Percentiles rank a stretch among this genome's conserved stretches.
These are phyloP conservation scores for Drosophila rhopaloa DNA, from an alignment of 1,140 invertebrate species.

Conservation along the genomic window DNA sequence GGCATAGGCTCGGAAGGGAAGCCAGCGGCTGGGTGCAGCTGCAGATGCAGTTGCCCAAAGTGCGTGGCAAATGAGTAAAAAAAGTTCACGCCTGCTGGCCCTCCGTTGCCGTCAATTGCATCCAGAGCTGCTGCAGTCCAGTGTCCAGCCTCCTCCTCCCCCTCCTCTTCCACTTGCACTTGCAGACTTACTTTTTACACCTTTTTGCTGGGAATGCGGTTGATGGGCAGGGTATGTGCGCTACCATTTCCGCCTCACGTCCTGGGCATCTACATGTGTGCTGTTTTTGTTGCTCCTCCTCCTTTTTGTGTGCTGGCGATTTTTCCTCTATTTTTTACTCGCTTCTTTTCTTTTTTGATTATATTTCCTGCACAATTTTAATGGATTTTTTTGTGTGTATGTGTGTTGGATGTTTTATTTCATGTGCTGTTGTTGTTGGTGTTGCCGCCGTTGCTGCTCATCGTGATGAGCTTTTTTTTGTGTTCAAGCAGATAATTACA, in stretches of 20 bases:
- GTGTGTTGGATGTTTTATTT: conserved; percentile 58
- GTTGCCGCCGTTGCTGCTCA: conserved; percentile 46
- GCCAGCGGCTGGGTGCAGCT: conserved; percentile 6
- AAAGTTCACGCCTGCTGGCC: conserved; percentile 70
- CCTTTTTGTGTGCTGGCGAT: conserved; percentile 13
- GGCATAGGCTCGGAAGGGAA: conserved; percentile 23
- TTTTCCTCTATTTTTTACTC: conserved; percentile 37
- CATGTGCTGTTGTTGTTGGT: conserved; percentile 42
- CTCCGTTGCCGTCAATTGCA: not conserved
- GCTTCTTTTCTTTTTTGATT: conserved; percentile 53
- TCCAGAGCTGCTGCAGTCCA: too few species aligned
- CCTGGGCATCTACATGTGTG: conserved; percentile 6
- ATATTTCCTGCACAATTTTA: conserved; percentile 81
- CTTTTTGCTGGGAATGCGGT: conserved; percentile 7
- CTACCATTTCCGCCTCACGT: conserved; percentile 11
- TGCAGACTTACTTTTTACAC: conserved; percentile 12
- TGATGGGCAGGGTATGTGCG: conserved; percentile 26
- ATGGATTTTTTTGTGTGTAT: conserved; percentile 68
- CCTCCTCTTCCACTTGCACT: not conserved
- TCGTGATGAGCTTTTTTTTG: conserved; percentile 81
- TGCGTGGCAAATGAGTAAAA: conserved; percentile 78
- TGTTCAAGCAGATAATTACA: conserved; percentile 83
- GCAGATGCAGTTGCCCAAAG: conserved; percentile 65
- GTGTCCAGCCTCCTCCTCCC: not conserved
- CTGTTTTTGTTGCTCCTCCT: conserved; percentile 13